Evolutionary conservation across 2,888 invertebrate species (phyloP).

Genomic region (Parascotia fuliginaria): DNA sequence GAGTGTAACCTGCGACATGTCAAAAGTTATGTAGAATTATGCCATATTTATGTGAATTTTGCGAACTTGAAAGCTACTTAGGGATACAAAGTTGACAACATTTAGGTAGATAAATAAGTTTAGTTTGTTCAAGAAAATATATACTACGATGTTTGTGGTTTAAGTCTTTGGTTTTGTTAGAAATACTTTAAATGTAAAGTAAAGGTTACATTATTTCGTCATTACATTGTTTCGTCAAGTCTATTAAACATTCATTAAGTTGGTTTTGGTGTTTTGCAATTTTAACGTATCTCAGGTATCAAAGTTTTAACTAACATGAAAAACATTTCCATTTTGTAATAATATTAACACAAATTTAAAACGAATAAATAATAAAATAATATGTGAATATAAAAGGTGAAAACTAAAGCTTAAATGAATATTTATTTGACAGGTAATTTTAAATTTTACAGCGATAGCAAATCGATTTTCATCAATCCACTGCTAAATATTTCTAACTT

Average conservation of each 20-base stretch:
- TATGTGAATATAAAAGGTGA: no score
- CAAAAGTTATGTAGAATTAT: conserved; percentile 43
- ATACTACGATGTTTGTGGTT: not conserved
- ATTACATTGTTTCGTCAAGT: not conserved
- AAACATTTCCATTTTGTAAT: no score
- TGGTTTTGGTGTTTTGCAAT: conserved; percentile 3
- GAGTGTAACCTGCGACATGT: conserved; percentile 29
- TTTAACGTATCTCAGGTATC: not conserved
- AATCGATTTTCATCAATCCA: no score
- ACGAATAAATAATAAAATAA: no score
- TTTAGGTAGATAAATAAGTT: not conserved
- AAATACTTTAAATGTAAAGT: not conserved
- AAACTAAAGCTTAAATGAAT: no score
- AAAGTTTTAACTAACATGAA: no score
- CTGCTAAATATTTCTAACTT: no score
- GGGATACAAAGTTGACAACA: not conserved
- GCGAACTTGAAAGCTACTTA: not conserved
- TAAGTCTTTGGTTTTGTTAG: not conserved
- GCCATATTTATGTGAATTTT: conserved; percentile 39
- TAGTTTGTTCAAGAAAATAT: not conserved
- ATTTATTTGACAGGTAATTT: no score
- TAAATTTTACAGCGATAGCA: no score
- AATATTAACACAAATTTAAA: no score
- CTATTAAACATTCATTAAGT: conserved; percentile 3
- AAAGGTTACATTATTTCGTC: conserved; percentile 1